Percentiles rank a stretch among this genome's conserved stretches.
phyloP scores from a whole-genome alignment of 2,797 vertebrate species.

The Pseudochirops corinnae region DNA sequence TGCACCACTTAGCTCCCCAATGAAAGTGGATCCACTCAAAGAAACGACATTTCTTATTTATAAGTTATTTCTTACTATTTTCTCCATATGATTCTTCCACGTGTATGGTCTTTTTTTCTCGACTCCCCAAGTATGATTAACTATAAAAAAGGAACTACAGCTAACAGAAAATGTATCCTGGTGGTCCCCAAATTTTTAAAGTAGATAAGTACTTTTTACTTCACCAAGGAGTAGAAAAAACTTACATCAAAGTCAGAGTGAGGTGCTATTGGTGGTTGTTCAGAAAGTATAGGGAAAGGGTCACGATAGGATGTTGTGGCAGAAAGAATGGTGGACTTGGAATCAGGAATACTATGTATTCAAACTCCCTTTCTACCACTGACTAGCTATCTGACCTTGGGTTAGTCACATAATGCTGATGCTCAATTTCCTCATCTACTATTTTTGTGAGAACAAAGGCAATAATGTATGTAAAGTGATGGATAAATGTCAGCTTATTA shows the following conservation, averaged over 20 bases:
- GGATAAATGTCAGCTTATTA: neutral
- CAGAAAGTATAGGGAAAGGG: neutral
- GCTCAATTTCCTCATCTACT: neutral
- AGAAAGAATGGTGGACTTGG: neutral
- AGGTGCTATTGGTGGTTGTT: neutral
- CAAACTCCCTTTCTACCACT: neutral
- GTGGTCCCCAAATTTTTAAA: neutral
- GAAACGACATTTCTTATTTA: neutral
- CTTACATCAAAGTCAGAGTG: neutral
- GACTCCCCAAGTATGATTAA: neutral
- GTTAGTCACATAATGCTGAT: neutral
- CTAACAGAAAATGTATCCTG: neutral
- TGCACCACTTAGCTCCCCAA: neutral
- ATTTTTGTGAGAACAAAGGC: neutral
- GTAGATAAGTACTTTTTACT: neutral
- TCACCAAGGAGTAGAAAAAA: neutral
- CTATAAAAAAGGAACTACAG: neutral
- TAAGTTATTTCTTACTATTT: neutral
- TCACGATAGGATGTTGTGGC: neutral
- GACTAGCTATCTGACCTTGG: neutral
- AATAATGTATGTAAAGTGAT: neutral
- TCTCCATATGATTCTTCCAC: neutral
- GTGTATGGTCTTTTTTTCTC: neutral
- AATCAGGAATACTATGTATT: neutral
- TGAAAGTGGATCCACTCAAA: neutral